phyloP scores from a whole-genome alignment of 1,140 invertebrate genomes.

The Limonius californicus region DNA sequence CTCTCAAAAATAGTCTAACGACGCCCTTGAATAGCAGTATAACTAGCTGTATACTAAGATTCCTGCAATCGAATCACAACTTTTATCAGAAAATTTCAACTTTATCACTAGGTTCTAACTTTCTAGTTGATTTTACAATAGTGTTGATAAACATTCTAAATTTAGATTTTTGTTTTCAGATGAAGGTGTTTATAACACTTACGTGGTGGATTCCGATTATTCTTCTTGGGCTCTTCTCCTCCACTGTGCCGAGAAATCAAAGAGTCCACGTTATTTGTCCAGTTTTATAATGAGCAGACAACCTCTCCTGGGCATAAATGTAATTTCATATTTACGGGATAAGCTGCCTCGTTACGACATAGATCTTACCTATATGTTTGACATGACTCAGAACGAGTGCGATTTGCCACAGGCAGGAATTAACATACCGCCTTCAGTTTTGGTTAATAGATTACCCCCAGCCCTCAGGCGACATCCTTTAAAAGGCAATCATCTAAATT shows the following conservation, averaged over 20 bases:
- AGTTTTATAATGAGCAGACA: conserved; percentile 77
- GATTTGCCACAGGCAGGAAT: conserved; percentile 35
- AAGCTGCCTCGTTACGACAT: conserved; percentile 71
- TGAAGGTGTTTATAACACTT: conserved; percentile 85
- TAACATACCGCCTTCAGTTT: conserved; percentile 33
- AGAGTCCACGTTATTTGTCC: conserved; percentile 73
- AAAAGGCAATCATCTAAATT: conserved; percentile 36
- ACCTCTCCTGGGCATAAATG: conserved; percentile 55
- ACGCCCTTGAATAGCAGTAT: too few relatives aligned
- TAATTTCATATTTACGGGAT: conserved; percentile 52
- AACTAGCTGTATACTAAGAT: too few relatives aligned
- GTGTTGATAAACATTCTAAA: not conserved
- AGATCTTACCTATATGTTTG: conserved; percentile 75
- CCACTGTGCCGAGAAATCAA: conserved; percentile 80
- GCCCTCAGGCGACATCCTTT: conserved; percentile 39
- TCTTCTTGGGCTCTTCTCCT: conserved; percentile 74
- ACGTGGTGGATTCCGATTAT: conserved; percentile 79
- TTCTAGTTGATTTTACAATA: conserved; percentile 1
- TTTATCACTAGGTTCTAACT: too few relatives aligned
- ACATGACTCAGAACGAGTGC: conserved; percentile 70
- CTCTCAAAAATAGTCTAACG: too few relatives aligned
- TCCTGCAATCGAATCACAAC: too few relatives aligned
- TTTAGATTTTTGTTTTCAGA: conserved; percentile 54
- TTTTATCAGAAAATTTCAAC: too few relatives aligned
- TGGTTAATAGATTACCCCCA: conserved; percentile 30